phyloP scores from a whole-genome alignment of 2,797 vertebrate genomes.

The Enteromius treurensis region DNA sequence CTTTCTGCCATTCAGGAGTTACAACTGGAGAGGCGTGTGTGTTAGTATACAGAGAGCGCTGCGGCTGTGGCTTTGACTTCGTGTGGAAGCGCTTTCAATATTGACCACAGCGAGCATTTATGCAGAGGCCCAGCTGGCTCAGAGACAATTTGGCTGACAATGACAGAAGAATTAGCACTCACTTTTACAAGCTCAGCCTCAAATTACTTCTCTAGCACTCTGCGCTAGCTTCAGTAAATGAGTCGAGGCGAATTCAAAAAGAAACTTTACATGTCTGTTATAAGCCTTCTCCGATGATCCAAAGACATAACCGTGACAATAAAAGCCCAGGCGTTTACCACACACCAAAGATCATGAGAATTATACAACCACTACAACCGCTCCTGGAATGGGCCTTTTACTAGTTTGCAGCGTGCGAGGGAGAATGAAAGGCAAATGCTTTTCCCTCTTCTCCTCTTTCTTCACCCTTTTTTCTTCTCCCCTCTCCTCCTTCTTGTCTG shows the following conservation, averaged over 20 bases:
- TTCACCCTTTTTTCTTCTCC: slow-evolving; percentile 55
- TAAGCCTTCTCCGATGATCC: slow-evolving; percentile 68
- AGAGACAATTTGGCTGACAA: slow-evolving; percentile 77
- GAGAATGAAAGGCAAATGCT: slow-evolving; percentile 49
- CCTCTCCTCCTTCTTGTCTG: slow-evolving; percentile 85
- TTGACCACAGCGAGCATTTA: slow-evolving; percentile 64
- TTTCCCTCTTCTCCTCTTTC: slow-evolving; percentile 54
- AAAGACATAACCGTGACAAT: slow-evolving; percentile 73
- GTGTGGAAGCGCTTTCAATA: slow-evolving; percentile 66
- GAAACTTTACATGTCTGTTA: slow-evolving; percentile 67
- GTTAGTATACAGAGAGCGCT: slow-evolving; percentile 7
- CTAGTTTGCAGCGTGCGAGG: slow-evolving; percentile 46
- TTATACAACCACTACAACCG: slow-evolving; percentile 61
- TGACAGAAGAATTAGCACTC: slow-evolving; percentile 77
- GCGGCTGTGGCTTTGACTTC: slow-evolving; percentile 64
- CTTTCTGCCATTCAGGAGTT: slow-evolving; percentile 14
- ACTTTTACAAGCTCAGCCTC: slow-evolving; percentile 75
- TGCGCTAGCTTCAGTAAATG: slow-evolving; percentile 65
- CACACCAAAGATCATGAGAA: slow-evolving; percentile 67
- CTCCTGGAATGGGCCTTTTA: slow-evolving; percentile 38
- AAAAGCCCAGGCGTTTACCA: slow-evolving; percentile 66
- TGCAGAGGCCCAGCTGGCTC: slow-evolving; percentile 76
- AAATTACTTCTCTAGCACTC: slow-evolving; percentile 75
- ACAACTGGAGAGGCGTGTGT: not conserved
- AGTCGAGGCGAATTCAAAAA: slow-evolving; percentile 72